These are phyloP conservation scores for Polydrusus tereticollis DNA, from an alignment of 2,888 invertebrate species.

Conservation along the genomic window DNA sequence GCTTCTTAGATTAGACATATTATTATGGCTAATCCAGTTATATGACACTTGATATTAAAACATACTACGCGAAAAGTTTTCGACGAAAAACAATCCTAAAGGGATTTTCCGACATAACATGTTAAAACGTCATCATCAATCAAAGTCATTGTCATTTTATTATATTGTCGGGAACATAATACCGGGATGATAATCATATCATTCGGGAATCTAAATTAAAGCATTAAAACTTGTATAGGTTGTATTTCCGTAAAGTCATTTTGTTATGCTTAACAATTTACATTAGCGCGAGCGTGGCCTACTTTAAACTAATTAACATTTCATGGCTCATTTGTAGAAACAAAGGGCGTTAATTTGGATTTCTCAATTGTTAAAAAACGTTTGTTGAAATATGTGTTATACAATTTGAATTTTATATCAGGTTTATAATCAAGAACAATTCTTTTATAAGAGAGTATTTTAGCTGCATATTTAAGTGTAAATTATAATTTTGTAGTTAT, in stretches of 20 bases:
- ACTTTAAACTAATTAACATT: conserved; percentile 30
- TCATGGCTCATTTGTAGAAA: conserved; percentile 12
- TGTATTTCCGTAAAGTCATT: conserved; percentile 39
- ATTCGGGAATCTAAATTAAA: conserved; percentile 44
- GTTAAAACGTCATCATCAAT: conserved; percentile 36
- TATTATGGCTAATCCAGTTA: background rate
- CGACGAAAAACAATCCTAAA: conserved; percentile 10
- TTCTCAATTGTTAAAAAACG: too few relatives aligned
- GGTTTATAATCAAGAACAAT: too few relatives aligned
- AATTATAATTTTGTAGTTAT: too few relatives aligned
- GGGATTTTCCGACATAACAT: conserved; percentile 37
- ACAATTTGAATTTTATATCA: too few relatives aligned
- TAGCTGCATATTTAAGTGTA: too few relatives aligned
- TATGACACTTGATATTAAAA: background rate
- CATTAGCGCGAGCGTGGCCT: conserved; percentile 18
- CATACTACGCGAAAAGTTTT: background rate
- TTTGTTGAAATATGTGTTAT: too few relatives aligned
- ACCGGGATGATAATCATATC: conserved; percentile 42
- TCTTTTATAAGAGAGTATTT: too few relatives aligned
- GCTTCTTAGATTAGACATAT: too few relatives aligned
- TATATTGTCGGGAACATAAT: conserved; percentile 41
- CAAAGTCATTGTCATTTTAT: conserved; percentile 44
- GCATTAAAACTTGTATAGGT: conserved; percentile 43
- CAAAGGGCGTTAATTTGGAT: too few relatives aligned
- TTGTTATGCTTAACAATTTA: conserved; percentile 28